Evolutionary conservation across 37 sponge, comb jelly and placozoan genomes (phyloP), one percentile per base, ranked within the genome.

Genomic region (Beroe forskalii): DNA sequence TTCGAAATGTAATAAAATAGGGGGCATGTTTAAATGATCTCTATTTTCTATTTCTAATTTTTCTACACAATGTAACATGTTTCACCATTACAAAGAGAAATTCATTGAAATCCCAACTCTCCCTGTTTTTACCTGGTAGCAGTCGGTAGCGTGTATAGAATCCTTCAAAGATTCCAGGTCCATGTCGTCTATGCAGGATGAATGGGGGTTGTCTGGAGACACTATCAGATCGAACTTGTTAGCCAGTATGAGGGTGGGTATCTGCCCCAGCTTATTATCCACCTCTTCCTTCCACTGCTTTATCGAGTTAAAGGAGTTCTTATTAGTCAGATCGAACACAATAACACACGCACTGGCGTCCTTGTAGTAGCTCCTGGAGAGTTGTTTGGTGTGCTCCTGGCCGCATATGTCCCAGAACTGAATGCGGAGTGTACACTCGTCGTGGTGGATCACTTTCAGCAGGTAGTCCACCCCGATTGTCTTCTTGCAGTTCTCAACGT

Each of bases 331-430:
- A 43, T 80, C 86, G 42, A 80, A 80, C 43, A 80, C 86, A 25
- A 80, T 80, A 24, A 80, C 17, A 43, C 86, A 80, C 14, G 86
- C 86, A 38, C 86, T 80, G 2, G 86, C 44, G 9, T 20, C 43
- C 14, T 41, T 80, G 22, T 80, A 80, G 55, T 44, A 80, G 23
- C 19, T 43, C 17, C 86, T 41, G 28, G 55, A 28, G 30, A 80
- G 55, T 12, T 42, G 48, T 23, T 80, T 80, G 19, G 55, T 80
- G 55, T 80, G 3, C 55, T 80, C 86, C 55, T 80, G 86, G 3
- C 86, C 86, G 0, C 27, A 24, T n/a, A 80, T 80, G 30, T 80
- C 86, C 86, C 86, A 80, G 86, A 80, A 80, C 30, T 80, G 86
- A 14, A 80, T 80, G 25, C 86, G 44, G 44, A 80, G 86, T 19